Evolutionary conservation across 2,888 invertebrate genomes (phyloP).

Genomic region (Pseudanteris insignis): DNA sequence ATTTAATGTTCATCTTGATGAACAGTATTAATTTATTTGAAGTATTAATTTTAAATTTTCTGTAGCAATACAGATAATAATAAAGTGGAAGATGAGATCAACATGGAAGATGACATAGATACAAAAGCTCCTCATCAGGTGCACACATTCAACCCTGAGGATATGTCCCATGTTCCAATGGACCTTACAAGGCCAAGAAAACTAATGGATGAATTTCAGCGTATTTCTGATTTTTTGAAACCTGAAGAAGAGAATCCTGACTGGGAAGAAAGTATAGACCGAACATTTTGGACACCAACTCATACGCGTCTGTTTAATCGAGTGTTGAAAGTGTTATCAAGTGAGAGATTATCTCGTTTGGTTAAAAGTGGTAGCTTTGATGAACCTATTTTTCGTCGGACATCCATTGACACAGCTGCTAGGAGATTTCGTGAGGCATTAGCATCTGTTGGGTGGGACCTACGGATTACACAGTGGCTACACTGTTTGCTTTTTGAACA

Average conservation of each 20-base stretch:
- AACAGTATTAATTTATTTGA: too few species aligned
- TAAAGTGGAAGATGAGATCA: conserved; percentile 53
- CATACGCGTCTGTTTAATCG: conserved; percentile 76
- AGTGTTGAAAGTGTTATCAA: conserved; percentile 73
- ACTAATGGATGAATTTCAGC: conserved; percentile 78
- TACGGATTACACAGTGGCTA: conserved; percentile 79
- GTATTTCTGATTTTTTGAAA: conserved; percentile 72
- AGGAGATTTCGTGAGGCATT: conserved; percentile 75
- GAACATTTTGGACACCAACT: conserved; percentile 71
- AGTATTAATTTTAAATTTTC: too few species aligned
- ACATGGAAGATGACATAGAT: conserved; percentile 45
- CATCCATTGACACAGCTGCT: conserved; percentile 77
- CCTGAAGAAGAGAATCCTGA: conserved; percentile 69
- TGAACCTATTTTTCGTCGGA: conserved; percentile 76
- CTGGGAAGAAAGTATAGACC: conserved; percentile 77
- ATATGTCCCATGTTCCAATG: conserved; percentile 49
- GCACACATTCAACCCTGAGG: not conserved
- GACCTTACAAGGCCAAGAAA: conserved; percentile 71
- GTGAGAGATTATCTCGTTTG: conserved; percentile 74
- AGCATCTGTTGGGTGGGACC: conserved; percentile 78
- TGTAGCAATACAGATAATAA: conserved; percentile 2
- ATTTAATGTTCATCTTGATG: too few species aligned
- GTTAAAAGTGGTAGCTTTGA: conserved; percentile 71
- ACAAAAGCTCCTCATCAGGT: conserved; percentile 13
- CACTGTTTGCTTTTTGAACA: conserved; percentile 77